phyloP scores from a whole-genome alignment of 2,888 invertebrate genomes.

The Craniophora ligustri region DNA sequence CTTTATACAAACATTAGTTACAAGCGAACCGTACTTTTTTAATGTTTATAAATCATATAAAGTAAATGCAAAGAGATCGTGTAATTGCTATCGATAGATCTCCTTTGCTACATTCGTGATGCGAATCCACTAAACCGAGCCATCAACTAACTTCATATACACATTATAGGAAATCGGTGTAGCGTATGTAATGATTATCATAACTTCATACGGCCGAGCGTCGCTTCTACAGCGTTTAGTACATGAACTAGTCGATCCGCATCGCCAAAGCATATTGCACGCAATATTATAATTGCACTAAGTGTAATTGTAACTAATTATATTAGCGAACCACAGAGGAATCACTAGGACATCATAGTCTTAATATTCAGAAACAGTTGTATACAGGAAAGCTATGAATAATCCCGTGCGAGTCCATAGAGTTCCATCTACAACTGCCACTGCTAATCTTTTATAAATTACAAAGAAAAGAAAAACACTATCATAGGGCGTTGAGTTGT shows the following conservation, averaged over 20 bases:
- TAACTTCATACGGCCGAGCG: no score
- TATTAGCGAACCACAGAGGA: constrained; percentile 50
- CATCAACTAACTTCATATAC: constrained; percentile 1
- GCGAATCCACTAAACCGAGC: constrained; percentile 20
- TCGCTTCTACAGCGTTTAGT: no score
- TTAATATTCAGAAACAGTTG: constrained; percentile 45
- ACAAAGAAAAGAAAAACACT: constrained; percentile 58
- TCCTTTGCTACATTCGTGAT: constrained; percentile 42
- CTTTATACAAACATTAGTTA: constrained; percentile 59
- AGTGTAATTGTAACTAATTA: constrained; percentile 57
- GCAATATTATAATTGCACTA: constrained; percentile 56
- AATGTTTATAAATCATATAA: constrained; percentile 54
- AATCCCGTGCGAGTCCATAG: constrained; percentile 37
- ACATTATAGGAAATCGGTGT: no score
- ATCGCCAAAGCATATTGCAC: constrained; percentile 48
- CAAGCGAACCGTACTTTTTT: constrained; percentile 53
- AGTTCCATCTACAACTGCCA: constrained; percentile 34
- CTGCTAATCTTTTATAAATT: constrained; percentile 50
- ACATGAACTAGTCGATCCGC: constrained; percentile 29
- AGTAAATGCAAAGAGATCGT: constrained; percentile 61
- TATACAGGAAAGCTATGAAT: constrained; percentile 44
- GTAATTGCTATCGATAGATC: constrained; percentile 49
- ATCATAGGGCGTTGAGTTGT: constrained; percentile 74
- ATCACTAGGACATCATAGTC: constrained; percentile 50
- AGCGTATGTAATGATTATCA: no score